Evolutionary conservation across 1,140 invertebrate species (phyloP), one percentile per base, ranked within the genome.

Genomic region (Drosophila seguyi): DNA sequence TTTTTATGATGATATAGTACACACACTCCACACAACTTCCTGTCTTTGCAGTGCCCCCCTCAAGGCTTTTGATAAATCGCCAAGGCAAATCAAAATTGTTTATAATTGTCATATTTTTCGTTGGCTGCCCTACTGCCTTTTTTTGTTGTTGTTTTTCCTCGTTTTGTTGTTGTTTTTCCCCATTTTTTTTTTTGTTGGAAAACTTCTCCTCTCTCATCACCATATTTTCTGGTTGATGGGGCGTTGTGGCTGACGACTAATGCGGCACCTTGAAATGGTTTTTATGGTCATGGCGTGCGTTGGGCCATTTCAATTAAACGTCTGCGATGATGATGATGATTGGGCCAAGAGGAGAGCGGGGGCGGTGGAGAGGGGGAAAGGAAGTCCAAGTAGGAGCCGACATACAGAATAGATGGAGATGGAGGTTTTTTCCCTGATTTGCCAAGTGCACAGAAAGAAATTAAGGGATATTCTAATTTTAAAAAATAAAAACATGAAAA

Each of bases 241-340:
- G 83, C 84, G 83, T 86, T 66, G 75, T 44, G 50, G 22, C 79
- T 83, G 79, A 83, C 83, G 83, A 88, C 83, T 87, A 87, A 87
- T 88, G 83, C 80, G 83, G 76, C 83, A 87, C 83, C 83, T 88
- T 87, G 83, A 81, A 88, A 88, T 88, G 80, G 74, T 76, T 76
- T 76, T 76, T 76, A 76, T 76, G 73, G 79, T 77, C 84, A 62
- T 88, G 84, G 83, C 83, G 83, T 87, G 83, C 84, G 83, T 87
- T 72, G 59, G 66, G 79, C 84, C 81, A 87, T 87, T 87, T 87
- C 84, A 87, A 87, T 87, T 87, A 87, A 87, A 87, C 84, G 66
- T 74, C 50, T 42, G 71, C 56, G 47, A 71, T 72, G 68, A 72
- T 72, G 68, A 72, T 71, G 66, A 71, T 72, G 66, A 71, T 71